A percentile compares a stretch with the other conserved stretches of the same genome.
phyloP scores from a whole-genome alignment of 2,113 vertebrate genomes.

The Noturus placidus region DNA sequence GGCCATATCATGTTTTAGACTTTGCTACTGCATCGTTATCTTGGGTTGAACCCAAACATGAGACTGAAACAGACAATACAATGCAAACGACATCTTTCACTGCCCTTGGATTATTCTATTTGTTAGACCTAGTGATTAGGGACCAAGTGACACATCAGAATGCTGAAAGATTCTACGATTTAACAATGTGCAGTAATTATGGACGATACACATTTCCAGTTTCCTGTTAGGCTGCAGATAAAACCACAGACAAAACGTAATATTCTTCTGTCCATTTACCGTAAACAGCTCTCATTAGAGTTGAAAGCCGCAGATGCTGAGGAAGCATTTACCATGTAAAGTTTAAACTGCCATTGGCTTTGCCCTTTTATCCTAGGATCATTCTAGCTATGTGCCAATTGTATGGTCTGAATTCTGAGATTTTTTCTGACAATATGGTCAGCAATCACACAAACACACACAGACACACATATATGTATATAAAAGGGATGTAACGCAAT shows the following conservation, averaged over 20 bases:
- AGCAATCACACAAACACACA: neutral
- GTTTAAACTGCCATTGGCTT: slow-evolving; percentile 29
- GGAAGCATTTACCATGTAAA: neutral
- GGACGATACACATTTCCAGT: neutral
- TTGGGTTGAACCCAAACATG: neutral
- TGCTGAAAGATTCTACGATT: neutral
- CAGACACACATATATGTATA: no score
- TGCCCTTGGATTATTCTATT: slow-evolving; percentile 17
- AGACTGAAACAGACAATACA: neutral
- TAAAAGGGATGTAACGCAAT: neutral
- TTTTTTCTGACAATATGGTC: neutral
- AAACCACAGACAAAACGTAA: neutral
- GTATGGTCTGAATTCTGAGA: neutral
- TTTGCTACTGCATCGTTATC: slow-evolving; percentile 9
- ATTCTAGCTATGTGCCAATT: slow-evolving; percentile 9
- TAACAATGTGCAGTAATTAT: neutral
- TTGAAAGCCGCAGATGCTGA: neutral
- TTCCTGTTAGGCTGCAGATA: neutral
- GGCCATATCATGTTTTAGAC: neutral
- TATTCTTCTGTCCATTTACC: slow-evolving; percentile 2
- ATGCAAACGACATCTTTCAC: neutral
- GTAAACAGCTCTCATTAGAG: slow-evolving; percentile 16
- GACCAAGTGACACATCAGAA: slow-evolving; percentile 33
- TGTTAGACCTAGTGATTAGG: slow-evolving; percentile 18
- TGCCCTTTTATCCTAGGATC: slow-evolving; percentile 3